Conservation (phyloP, 2,113 vertebrate genomes). For the Eptesicus fuscus region DNA sequence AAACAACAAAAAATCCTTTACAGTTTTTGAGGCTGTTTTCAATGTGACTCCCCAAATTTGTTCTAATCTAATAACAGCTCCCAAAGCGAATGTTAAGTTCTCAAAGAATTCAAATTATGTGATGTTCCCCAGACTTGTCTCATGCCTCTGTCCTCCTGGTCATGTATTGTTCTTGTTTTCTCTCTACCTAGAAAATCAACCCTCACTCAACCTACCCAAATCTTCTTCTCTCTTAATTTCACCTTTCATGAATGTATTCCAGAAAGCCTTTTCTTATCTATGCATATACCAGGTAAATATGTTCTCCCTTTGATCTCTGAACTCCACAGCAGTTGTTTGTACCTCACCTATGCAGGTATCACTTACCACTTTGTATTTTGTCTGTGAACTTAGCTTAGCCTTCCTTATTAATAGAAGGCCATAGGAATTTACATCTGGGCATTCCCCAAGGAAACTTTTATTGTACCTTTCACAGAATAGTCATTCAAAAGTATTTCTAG, state of each 20-base stretch:
- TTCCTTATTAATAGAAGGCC: neutral
- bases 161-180: neutral
- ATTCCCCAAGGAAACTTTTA: neutral
- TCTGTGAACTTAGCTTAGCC: neutral
- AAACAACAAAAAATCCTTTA: neutral
- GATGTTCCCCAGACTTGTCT: neutral
- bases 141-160: neutral
- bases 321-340: neutral
- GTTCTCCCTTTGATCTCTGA: neutral
- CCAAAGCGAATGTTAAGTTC: neutral
- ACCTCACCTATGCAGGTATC: neutral
- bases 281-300: neutral
- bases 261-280: neutral
- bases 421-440: neutral
- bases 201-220: neutral
- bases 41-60: neutral
- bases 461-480: neutral
- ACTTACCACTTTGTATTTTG: neutral
- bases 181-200: neutral
- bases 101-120: neutral
- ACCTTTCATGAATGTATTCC: neutral
- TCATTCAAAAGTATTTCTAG: neutral
- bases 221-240: neutral
- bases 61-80: neutral
- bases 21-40: neutral